Evolutionary conservation across 1,140 invertebrate species (phyloP), one percentile per base, ranked within the genome.

Genomic region (Macrobrachium nipponense): DNA sequence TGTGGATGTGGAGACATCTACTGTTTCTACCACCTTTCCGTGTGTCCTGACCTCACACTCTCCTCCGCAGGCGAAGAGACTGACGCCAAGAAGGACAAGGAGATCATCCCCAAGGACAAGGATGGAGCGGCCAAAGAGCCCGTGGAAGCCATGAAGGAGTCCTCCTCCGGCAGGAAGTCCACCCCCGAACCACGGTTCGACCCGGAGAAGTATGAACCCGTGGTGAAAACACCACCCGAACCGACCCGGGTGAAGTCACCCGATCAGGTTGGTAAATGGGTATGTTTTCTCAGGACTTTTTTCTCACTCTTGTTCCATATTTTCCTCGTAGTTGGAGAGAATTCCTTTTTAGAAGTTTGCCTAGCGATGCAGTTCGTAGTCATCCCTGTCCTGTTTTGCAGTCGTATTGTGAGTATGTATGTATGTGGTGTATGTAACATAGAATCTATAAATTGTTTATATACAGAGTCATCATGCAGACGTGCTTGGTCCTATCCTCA

Each of bases 161-260:
- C 87, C 5, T 82, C 87, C 5, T 68, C 80, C 62, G 88, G 61
- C 11, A 73, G 87, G 27, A 87, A 85, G 72, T 87, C 88, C 6
- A 88, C 86, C 11, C 87, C 87, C 5, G 88, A 87, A 43, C 88
- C 88, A 8, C 60, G 86, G 27, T 88, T 87, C 66, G 87, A 89
- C 79, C 87, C 89, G 20, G 88, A 87, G 78, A 87, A 88, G 75
- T 87, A 94, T 89, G 94, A 95, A 87, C 94, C 94, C 27, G 94
- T 97, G 78, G 95, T 97, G 68, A 97, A 97, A 91, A 96, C 96
- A 23, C 96, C 96, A 7, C 96, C 96, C 27, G 96, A 97, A 90
- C 96, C 96, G 60, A 98, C 97, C 23, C 92, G 96, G 88, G 96
- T 98, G 80, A 97, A 97, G 92, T 97, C 96, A 4, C 97, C 97